Evolutionary conservation across 2,113 vertebrate genomes (phyloP).

Genomic region (Porphyrio hochstetteri): DNA sequence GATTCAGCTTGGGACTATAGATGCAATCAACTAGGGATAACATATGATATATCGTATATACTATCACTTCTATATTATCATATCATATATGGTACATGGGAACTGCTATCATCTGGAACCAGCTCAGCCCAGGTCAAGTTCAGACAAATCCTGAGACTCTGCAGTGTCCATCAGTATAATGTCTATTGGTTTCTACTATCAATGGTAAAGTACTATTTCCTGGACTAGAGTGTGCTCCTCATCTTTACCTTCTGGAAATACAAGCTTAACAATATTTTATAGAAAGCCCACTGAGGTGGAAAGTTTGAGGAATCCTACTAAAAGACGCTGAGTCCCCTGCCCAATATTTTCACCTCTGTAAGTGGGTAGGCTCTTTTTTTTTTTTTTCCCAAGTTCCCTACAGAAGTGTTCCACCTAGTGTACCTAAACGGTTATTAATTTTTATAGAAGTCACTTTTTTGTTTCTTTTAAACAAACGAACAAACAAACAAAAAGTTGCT

Average conservation of each 20-base stretch:
- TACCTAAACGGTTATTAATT: background rate
- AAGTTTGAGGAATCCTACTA: background rate
- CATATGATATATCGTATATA: background rate
- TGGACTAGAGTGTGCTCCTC: background rate
- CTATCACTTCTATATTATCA: rapidly evolving
- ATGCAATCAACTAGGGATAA: background rate
- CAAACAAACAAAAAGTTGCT: background rate
- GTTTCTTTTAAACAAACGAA: background rate
- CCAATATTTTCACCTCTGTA: background rate
- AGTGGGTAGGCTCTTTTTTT: background rate
- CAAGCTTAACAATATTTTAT: background rate
- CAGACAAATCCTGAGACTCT: background rate
- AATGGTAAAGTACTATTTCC: background rate
- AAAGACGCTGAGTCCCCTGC: background rate
- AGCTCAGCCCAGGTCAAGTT: background rate
- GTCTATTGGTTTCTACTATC: background rate
- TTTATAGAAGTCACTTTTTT: background rate
- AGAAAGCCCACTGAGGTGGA: background rate
- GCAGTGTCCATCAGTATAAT: background rate
- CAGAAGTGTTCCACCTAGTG: background rate
- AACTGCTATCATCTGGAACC: background rate
- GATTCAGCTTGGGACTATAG: background rate
- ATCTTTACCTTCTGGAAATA: background rate
- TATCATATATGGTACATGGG: too few relatives aligned
- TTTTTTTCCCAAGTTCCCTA: background rate